Conservation (phyloP, 2,113 vertebrate genomes). For the Perognathus longimembris region DNA sequence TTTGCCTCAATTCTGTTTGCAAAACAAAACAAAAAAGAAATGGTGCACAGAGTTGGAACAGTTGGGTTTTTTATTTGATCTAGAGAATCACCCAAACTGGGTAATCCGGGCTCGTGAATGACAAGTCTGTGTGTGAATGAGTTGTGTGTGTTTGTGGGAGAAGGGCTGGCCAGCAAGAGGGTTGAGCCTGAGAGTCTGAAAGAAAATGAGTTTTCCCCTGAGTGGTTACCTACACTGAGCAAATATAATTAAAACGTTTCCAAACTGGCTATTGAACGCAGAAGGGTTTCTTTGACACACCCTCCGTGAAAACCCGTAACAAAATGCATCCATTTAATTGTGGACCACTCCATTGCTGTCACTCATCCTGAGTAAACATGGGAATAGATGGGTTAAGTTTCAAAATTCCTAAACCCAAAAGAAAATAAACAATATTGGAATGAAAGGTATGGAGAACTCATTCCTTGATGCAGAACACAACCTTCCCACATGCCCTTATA, state of each 20-base stretch:
- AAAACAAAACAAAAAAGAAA: conserved; percentile 25
- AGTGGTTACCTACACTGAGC: not conserved
- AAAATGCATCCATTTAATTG: not conserved
- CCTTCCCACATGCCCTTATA: not conserved
- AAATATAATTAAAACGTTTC: conserved; percentile 1
- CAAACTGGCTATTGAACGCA: not conserved
- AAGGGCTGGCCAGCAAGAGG: not conserved
- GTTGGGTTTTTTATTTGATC: not conserved
- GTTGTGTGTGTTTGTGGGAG: not conserved
- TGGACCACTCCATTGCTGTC: not conserved
- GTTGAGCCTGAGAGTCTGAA: not conserved
- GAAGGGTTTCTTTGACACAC: not conserved
- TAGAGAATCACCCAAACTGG: not conserved
- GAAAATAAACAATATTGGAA: conserved; percentile 71
- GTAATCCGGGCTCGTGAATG: not conserved
- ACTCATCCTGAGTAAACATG: conserved; percentile 45
- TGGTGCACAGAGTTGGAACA: not conserved
- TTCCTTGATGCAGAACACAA: not conserved
- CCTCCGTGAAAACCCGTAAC: not conserved
- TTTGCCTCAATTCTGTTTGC: conserved; percentile 23
- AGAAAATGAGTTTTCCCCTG: not conserved
- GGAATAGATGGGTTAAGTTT: conserved; percentile 46
- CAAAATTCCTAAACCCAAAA: conserved; percentile 71
- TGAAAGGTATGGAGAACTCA: conserved; percentile 57
- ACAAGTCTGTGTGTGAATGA: conserved; percentile 1